Evolutionary conservation across 2,888 invertebrate species (phyloP).

Genomic region (Tetragonula carbonaria): DNA sequence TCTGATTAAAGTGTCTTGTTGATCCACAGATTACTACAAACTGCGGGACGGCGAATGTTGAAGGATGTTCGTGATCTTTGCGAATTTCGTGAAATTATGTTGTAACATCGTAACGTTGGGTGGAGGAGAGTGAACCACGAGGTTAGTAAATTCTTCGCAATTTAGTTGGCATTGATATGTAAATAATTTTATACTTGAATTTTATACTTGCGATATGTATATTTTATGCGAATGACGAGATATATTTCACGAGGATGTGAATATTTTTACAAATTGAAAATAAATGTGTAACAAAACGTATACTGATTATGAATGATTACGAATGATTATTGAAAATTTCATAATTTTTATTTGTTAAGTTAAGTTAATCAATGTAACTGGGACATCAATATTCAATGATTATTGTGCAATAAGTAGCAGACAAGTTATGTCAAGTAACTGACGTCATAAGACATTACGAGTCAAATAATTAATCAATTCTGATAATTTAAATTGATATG

Average conservation of each 20-base stretch:
- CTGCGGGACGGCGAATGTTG: constrained; percentile 76
- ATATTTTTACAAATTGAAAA: background rate
- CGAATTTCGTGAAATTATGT: background rate
- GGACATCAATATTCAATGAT: background rate
- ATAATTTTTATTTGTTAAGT: background rate
- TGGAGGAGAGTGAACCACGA: background rate
- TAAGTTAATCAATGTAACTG: background rate
- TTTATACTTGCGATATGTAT: background rate
- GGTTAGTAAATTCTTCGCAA: constrained; percentile 38
- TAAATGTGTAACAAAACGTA: background rate
- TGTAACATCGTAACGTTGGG: background rate
- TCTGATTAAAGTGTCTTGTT: background rate
- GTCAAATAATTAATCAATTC: background rate
- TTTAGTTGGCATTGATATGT: background rate
- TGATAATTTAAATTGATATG: too few species aligned
- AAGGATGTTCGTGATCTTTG: background rate
- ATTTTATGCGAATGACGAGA: background rate
- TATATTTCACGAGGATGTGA: background rate
- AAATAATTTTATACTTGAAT: background rate
- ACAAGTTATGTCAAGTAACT: background rate
- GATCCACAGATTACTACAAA: constrained; percentile 78
- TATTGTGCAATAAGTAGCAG: background rate
- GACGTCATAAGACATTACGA: too few species aligned
- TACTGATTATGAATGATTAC: background rate
- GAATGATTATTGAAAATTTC: background rate